These are phyloP conservation scores for Diloba caeruleocephala DNA, from an alignment of 2,888 invertebrate species.

Conservation along the genomic window DNA sequence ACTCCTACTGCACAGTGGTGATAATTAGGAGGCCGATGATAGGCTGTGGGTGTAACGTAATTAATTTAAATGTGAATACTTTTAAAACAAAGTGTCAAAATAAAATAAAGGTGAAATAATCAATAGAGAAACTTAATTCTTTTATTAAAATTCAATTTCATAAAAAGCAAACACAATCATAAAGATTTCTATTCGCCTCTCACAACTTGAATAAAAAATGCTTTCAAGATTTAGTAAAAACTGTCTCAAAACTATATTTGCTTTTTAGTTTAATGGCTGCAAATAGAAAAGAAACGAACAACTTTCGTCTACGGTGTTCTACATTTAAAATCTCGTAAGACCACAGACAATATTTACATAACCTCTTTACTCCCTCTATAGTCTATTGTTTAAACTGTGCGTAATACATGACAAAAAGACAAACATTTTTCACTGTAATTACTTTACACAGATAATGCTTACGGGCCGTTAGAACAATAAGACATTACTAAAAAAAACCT, in stretches of 20 bases:
- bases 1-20: no score
- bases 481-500: no score
- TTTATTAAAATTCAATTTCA: slow-evolving; percentile 1
- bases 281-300: slow-evolving; percentile 7
- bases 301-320: slow-evolving; percentile 27
- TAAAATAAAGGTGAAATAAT: slow-evolving; percentile 3
- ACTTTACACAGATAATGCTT: neutral
- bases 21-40: no score
- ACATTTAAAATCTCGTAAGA: slow-evolving; percentile 44
- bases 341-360: slow-evolving; percentile 26
- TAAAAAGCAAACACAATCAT: slow-evolving; percentile 9
- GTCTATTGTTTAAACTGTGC: slow-evolving; percentile 25
- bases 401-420: slow-evolving; percentile 11
- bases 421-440: slow-evolving; percentile 5
- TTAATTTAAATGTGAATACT: no score
- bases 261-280: neutral
- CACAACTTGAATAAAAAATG: slow-evolving; percentile 11
- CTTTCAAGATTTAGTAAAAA: slow-evolving; percentile 23
- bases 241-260: neutral
- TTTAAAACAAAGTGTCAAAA: neutral
- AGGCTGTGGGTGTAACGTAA: no score
- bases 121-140: slow-evolving; percentile 12
- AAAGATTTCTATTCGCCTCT: slow-evolving; percentile 19
- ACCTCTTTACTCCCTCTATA: slow-evolving; percentile 22
- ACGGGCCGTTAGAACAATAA: slow-evolving; percentile 6